Base-by-base conservation (phyloP, 2,888 invertebrate species). In the Trichopria drosophilae region DNA sequence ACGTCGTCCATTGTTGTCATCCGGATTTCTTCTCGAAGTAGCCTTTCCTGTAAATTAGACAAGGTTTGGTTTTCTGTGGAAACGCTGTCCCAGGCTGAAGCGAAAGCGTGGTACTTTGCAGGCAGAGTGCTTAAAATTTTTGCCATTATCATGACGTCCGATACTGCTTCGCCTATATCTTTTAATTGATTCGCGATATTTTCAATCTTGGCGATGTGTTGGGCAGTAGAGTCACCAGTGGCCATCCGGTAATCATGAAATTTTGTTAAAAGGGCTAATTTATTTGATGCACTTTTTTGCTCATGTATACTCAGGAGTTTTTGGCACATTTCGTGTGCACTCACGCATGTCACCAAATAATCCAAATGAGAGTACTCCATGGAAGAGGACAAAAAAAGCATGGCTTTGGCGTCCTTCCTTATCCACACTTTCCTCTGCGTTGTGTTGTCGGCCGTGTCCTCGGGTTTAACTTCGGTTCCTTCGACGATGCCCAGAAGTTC, bases 81-180 rank as follows among this genome's bases (percentile, higher is more conserved):
- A n/a, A n/a, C n/a, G n/a, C n/a, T n/a, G n/a, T n/a, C n/a, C n/a
- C n/a, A n/a, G n/a, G n/a, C n/a, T n/a, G n/a, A n/a, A n/a, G n/a
- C n/a, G n/a, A n/a, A n/a, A n/a, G n/a, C n/a, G n/a, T n/a, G n/a
- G n/a, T n/a, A 54, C 1, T 23, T 49, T 1, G 50, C 7, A 7
- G 54, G 48, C n/a, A 48, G 26, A 7, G 55, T 51, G 24, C 48
- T 51, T 1, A 49, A n/a, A 16, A 55, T 51, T 13, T 55, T 51
- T 16, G 48, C 46, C 45, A 51, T 55, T 18, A 46, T 45, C 55
- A 51, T 51, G n/a, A 49, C 45, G n/a, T 50, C 44, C 24, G 44
- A 37, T 6, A 48, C 35, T 7, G 10, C 13, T 13, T 51, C 35
- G 15, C 43, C 40, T 18, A 54, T 51, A 20, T 47, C 47, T 13